Evolutionary conservation across 2,113 vertebrate species (phyloP).

Genomic region (Cyprinodon tularosa): DNA sequence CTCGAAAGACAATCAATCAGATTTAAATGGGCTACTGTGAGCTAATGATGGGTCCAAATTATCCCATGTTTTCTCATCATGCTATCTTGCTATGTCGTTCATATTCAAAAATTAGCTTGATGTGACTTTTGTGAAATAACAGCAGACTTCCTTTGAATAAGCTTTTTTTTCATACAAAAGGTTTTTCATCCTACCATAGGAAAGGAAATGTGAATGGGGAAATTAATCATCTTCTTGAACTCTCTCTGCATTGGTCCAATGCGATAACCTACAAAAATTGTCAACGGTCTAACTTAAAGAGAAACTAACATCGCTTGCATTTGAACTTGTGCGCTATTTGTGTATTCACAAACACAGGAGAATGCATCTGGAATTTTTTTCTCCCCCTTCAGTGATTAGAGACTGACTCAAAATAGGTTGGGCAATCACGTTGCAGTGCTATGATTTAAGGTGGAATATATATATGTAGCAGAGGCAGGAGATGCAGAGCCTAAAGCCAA

Average conservation of each 20-base stretch:
- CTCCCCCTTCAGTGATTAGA: too few species aligned
- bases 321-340: too few species aligned
- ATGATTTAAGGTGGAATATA: too few species aligned
- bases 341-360: too few species aligned
- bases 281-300: too few species aligned
- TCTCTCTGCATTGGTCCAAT: not conserved
- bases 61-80: not conserved
- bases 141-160: not conserved
- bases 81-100: not conserved
- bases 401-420: too few species aligned
- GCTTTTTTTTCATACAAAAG: not conserved
- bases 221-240: not conserved
- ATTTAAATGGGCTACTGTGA: not conserved
- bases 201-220: not conserved
- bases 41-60: not conserved
- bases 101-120: slow-evolving; percentile 12
- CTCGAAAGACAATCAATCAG: slow-evolving; percentile 5
- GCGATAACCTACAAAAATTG: not conserved
- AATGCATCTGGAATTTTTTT: too few species aligned
- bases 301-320: too few species aligned
- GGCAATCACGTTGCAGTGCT: too few species aligned
- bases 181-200: not conserved
- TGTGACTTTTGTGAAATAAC: slow-evolving; percentile 21
- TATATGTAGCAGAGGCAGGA: too few species aligned
- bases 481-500: too few species aligned